Evolutionary conservation across 2,113 vertebrate genomes (phyloP).

Genomic region (Eptatretus burgeri): DNA sequence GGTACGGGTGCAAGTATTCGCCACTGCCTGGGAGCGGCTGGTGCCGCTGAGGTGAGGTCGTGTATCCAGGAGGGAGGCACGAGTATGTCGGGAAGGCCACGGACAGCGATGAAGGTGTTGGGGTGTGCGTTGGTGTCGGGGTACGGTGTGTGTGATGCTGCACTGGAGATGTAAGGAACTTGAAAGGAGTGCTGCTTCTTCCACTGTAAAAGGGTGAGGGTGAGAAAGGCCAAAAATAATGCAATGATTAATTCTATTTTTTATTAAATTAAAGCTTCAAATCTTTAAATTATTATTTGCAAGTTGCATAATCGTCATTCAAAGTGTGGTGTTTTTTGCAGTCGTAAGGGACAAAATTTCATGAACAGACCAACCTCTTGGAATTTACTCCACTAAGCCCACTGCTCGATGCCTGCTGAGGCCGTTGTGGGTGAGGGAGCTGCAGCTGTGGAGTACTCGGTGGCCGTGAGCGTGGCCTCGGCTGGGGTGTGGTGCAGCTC

Average conservation of each 20-base stretch:
- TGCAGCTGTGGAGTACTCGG: not conserved
- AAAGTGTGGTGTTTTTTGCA: too few relatives aligned
- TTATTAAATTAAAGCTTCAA: too few relatives aligned
- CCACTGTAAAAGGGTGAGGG: not conserved
- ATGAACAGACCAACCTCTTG: not conserved
- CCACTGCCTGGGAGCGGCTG: not conserved
- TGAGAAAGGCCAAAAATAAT: not conserved
- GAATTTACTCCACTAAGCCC: not conserved
- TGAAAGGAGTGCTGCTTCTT: slow-evolving; percentile 2
- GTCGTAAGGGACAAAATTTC: too few relatives aligned
- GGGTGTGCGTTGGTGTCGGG: slow-evolving; percentile 1
- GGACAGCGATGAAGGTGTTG: not conserved
- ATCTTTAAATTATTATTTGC: too few relatives aligned
- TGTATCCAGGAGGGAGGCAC: slow-evolving; percentile 3
- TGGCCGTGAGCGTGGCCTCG: not conserved
- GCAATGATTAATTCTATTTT: too few relatives aligned
- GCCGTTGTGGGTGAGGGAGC: not conserved
- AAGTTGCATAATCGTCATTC: too few relatives aligned
- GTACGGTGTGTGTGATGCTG: not conserved
- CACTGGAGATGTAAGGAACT: not conserved
- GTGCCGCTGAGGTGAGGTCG: not conserved
- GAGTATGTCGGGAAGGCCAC: not conserved
- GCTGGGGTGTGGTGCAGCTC: not conserved
- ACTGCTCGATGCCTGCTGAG: not conserved
- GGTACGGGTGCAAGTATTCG: slow-evolving; percentile 3